Evolutionary conservation across 2,888 invertebrate species (phyloP).

Genomic region (Homarus gammarus): DNA sequence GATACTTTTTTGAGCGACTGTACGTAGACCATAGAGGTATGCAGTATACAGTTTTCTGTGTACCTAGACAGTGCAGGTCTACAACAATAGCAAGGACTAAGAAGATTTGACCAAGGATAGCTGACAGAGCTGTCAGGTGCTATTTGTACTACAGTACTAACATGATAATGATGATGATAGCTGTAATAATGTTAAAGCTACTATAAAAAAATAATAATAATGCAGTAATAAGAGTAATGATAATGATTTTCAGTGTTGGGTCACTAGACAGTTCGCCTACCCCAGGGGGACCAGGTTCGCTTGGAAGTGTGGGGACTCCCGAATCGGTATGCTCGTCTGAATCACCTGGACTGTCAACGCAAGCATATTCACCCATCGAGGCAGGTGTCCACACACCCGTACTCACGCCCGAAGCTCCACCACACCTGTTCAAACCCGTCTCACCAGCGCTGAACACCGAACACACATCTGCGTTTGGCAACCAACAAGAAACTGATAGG

Average conservation of each 20-base stretch:
- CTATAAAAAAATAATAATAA: too few relatives aligned
- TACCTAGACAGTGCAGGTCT: too few relatives aligned
- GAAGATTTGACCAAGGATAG: too few relatives aligned
- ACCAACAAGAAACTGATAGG: conserved; percentile 49
- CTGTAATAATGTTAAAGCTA: too few relatives aligned
- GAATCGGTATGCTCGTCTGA: conserved; percentile 84
- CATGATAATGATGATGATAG: too few relatives aligned
- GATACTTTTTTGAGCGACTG: too few relatives aligned
- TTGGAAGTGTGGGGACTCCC: conserved; percentile 83
- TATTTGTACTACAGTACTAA: too few relatives aligned
- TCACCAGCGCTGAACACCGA: conserved; percentile 70
- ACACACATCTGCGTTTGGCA: conserved; percentile 52
- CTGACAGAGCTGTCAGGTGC: too few relatives aligned
- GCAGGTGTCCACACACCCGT: conserved; percentile 54
- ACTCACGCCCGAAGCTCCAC: conserved; percentile 71
- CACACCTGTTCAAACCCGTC: conserved; percentile 74
- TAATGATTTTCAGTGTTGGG: conserved; percentile 63
- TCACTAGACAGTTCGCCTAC: conserved; percentile 70
- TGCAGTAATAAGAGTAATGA: too few relatives aligned
- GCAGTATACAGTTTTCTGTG: too few relatives aligned
- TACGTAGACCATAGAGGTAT: too few relatives aligned
- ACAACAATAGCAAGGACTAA: too few relatives aligned
- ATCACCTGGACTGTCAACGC: conserved; percentile 81
- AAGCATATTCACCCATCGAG: conserved; percentile 64
- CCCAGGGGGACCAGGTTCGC: conserved; percentile 78